Evolutionary conservation across 2,797 vertebrate species (phyloP), one percentile per base, ranked within the genome.

Genomic region (Poecilia gillii): DNA sequence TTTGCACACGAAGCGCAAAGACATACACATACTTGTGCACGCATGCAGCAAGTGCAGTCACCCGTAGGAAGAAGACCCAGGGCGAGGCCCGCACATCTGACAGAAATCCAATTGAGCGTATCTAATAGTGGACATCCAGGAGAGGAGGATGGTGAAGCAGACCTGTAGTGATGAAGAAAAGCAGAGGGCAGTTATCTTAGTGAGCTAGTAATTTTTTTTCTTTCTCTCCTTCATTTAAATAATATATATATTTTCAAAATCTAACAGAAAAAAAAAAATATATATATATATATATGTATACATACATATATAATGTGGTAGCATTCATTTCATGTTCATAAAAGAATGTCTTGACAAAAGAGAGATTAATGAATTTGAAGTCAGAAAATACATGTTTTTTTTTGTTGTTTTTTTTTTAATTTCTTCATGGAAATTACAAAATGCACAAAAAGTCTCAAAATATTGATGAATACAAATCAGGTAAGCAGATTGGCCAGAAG

Each of bases 91-190:
- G 83, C 89, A 88, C 91, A 93, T 93, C 93, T 95, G 95, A 96
- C 95, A 94, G 93, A 89, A 96, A 95, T 95, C 94, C 94, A 95
- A 95, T 95, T 95, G 93, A 95, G 94, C 90, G 81, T 95, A 89
- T 94, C 93, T 95, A 95, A 95, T 95, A 90, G 93, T 81, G 90
- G 92, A 94, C 93, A 93, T 93, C 91, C 94, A 95, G 92, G 92
- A 92, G 91, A 92, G 91, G 85, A 91, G 90, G 85, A 82, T 85
- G 90, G 89, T 81, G 71, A 85, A 87, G 78, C 87, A 88, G 92
- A 92, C 90, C 90, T 93, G 87, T 86, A 92, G 91, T 92, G 88
- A 89, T 92, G 93, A 92, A 91, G 92, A 91, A 93, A 90, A 93
- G 85, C 64, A 75, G 89, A 92, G 89, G 92, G 85, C 85, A 90